Conservation (phyloP, 1,140 invertebrate species). For the Drosophila dunni region DNA sequence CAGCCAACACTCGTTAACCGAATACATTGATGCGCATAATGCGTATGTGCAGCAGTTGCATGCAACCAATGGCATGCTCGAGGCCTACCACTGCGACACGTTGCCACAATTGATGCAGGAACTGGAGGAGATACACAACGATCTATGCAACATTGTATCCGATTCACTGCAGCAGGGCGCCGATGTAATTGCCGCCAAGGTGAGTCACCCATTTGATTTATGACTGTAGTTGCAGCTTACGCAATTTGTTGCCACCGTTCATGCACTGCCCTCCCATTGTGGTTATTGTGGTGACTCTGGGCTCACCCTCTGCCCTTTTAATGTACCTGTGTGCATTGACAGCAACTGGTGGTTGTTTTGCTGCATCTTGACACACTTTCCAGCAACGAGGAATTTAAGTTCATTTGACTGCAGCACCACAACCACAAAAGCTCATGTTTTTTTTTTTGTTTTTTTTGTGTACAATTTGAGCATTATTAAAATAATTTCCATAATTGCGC, state of each 20-base stretch:
- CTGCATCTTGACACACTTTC: conserved; percentile 16
- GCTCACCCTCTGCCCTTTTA: neutral
- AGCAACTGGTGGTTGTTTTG: conserved; percentile 26
- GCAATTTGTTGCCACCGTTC: conserved; percentile 17
- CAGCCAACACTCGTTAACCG: conserved; percentile 89
- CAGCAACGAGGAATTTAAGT: conserved; percentile 21
- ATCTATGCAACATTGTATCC: conserved; percentile 91
- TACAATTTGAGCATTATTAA: conserved; percentile 70
- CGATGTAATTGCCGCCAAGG: conserved; percentile 92
- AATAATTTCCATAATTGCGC: conserved; percentile 65
- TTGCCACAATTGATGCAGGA: conserved; percentile 93
- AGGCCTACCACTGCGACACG: conserved; percentile 89
- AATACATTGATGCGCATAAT: conserved; percentile 96
- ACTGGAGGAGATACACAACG: conserved; percentile 93
- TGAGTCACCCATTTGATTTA: conserved; percentile 85
- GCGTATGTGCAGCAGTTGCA: conserved; percentile 96
- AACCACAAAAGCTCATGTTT: too few species aligned
- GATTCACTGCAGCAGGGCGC: conserved; percentile 92
- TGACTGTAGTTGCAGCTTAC: neutral
- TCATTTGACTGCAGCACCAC: conserved; percentile 41
- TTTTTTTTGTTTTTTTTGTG: neutral
- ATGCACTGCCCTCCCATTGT: neutral
- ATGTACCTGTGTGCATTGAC: neutral
- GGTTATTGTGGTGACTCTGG: neutral
- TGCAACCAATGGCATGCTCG: conserved; percentile 95